Conservation (phyloP, 2,113 vertebrate genomes). For the Morone saxatilis region DNA sequence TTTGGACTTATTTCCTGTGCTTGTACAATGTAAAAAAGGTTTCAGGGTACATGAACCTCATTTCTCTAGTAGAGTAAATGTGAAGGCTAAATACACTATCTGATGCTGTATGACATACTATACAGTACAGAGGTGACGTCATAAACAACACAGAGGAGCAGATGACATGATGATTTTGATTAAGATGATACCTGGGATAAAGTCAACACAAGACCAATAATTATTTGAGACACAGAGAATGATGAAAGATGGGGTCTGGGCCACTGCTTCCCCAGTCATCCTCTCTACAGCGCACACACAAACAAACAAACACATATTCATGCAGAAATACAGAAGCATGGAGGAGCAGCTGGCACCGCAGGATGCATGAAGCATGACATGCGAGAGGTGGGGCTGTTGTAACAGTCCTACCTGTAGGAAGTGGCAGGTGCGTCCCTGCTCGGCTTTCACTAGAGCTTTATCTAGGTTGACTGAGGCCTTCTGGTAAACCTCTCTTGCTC, state of each 20-base stretch:
- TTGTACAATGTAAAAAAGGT: slow-evolving; percentile 1
- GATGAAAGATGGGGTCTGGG: slow-evolving; percentile 19
- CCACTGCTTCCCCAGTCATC: slow-evolving; percentile 4
- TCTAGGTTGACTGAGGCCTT: slow-evolving; percentile 95
- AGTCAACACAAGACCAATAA: slow-evolving; percentile 7
- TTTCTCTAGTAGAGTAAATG: not conserved
- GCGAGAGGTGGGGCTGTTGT: slow-evolving; percentile 29
- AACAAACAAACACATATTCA: slow-evolving; percentile 27
- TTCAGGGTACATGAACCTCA: slow-evolving; percentile 3
- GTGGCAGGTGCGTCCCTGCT: slow-evolving; percentile 95
- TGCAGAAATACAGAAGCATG: slow-evolving; percentile 27
- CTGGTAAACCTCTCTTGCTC: slow-evolving; percentile 95
- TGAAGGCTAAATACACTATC: slow-evolving; percentile 8
- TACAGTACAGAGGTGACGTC: not conserved
- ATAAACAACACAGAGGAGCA: slow-evolving; percentile 34
- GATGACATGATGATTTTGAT: slow-evolving; percentile 34
- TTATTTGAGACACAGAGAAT: slow-evolving; percentile 17
- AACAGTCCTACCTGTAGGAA: slow-evolving; percentile 93
- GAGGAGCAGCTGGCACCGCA: slow-evolving; percentile 28
- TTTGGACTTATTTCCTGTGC: not conserved
- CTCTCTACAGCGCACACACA: slow-evolving; percentile 9
- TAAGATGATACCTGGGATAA: slow-evolving; percentile 23
- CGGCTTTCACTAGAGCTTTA: slow-evolving; percentile 95
- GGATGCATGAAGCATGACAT: slow-evolving; percentile 51
- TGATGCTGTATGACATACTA: not conserved